Evolutionary conservation across 1,140 invertebrate species (phyloP).

Genomic region (Drosophila setifemur): DNA sequence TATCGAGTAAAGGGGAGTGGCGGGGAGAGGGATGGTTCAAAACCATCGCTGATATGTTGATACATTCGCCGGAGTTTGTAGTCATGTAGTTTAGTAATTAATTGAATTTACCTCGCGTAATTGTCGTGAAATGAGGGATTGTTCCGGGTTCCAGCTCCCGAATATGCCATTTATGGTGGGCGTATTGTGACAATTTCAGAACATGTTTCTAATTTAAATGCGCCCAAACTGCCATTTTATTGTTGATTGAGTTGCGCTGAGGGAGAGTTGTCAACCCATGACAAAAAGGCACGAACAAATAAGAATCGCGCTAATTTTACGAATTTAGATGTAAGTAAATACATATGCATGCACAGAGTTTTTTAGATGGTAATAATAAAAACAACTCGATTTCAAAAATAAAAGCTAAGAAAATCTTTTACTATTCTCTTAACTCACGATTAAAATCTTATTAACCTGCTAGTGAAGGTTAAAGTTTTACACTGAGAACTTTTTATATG

Average conservation of each 20-base stretch:
- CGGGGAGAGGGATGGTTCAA: slow-evolving; percentile 4
- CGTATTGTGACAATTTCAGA: slow-evolving; percentile 26
- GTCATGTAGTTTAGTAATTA: slow-evolving; percentile 46
- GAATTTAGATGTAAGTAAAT: too few relatives aligned
- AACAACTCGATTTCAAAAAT: too few relatives aligned
- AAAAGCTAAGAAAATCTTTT: too few relatives aligned
- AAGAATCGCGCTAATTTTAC: too few relatives aligned
- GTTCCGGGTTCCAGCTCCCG: not conserved
- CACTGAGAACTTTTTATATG: too few relatives aligned
- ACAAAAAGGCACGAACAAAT: too few relatives aligned
- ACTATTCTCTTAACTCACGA: too few relatives aligned
- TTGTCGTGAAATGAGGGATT: slow-evolving; percentile 35
- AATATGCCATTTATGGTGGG: slow-evolving; percentile 14
- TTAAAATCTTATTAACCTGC: too few relatives aligned
- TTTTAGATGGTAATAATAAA: too few relatives aligned
- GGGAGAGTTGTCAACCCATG: too few relatives aligned
- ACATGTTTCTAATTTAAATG: slow-evolving; percentile 39
- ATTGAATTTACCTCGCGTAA: slow-evolving; percentile 66
- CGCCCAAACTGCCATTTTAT: not conserved
- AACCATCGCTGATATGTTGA: slow-evolving; percentile 61
- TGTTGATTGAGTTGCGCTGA: not conserved
- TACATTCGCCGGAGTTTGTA: slow-evolving; percentile 57
- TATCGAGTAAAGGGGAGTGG: slow-evolving; percentile 26
- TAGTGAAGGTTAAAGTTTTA: too few relatives aligned
- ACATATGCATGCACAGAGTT: too few relatives aligned